Percentiles rank a stretch among this genome's conserved stretches.
phyloP scores from a whole-genome alignment of 1,140 invertebrate genomes.

The Heliothis subflexa region DNA sequence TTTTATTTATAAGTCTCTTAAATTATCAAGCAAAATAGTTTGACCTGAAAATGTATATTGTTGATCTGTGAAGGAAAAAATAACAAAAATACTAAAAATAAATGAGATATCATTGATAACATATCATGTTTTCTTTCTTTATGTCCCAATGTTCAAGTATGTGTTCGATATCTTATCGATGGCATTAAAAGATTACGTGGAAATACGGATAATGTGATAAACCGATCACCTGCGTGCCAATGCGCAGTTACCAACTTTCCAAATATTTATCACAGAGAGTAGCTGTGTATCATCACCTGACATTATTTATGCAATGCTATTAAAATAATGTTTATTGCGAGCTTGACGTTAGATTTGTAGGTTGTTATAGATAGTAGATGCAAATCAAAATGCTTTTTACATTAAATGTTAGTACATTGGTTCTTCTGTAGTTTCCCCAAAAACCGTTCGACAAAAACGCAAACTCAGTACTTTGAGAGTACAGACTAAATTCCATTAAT shows the following conservation, averaged over 20 bases:
- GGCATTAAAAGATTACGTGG: neutral
- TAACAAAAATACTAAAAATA: neutral
- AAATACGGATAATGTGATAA: neutral
- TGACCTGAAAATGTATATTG: neutral
- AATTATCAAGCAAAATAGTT: no score
- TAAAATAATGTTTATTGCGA: no score
- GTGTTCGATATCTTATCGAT: constrained; percentile 18
- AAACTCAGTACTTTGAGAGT: no score
- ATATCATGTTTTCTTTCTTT: constrained; percentile 16
- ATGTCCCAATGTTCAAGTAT: neutral
- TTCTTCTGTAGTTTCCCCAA: no score
- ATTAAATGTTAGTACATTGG: no score
- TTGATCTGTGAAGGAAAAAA: neutral
- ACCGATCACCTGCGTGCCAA: neutral
- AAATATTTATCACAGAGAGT: neutral
- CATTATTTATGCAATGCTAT: neutral
- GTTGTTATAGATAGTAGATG: no score
- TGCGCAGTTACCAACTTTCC: neutral
- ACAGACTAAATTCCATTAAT: no score
- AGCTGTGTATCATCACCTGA: no score
- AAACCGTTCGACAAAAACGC: no score
- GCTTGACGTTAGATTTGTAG: no score
- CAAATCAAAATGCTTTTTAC: no score
- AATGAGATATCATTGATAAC: neutral
- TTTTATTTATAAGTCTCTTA: no score